Evolutionary conservation across 2,797 vertebrate species (phyloP).

Genomic region (Lacerta agilis): DNA sequence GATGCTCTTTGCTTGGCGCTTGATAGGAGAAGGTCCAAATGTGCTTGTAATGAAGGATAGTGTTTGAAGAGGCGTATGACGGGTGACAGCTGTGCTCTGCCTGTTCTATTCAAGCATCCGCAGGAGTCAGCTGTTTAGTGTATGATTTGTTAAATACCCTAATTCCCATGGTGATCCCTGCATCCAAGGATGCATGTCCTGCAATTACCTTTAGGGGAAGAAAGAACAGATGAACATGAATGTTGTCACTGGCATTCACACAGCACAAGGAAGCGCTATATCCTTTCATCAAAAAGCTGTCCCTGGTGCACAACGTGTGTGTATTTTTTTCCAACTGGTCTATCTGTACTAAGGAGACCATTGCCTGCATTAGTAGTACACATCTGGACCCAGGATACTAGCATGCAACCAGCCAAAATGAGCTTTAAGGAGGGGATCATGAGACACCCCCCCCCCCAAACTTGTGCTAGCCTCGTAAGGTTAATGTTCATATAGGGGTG

Average conservation of each 20-base stretch:
- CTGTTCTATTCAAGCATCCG: background rate
- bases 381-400: background rate
- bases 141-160: constrained; percentile 21
- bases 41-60: background rate
- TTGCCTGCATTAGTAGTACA: background rate
- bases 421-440: background rate
- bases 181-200: background rate
- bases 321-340: background rate
- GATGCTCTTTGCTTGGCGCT: background rate
- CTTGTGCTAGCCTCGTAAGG: background rate
- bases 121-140: background rate
- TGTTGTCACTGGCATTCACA: background rate
- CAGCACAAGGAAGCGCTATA: background rate
- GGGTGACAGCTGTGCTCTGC: constrained; percentile 6
- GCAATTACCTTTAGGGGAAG: constrained; percentile 18
- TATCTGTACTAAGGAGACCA: background rate
- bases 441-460: background rate
- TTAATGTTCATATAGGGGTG: background rate
- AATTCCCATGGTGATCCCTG: background rate
- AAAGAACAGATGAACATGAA: constrained; percentile 3
- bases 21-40: background rate
- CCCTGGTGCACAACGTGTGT: background rate
- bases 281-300: constrained; percentile 12
- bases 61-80: background rate
- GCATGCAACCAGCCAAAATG: background rate